Evolutionary conservation across 1,140 invertebrate species (phyloP).

Genomic region (Halictus rubicundus): DNA sequence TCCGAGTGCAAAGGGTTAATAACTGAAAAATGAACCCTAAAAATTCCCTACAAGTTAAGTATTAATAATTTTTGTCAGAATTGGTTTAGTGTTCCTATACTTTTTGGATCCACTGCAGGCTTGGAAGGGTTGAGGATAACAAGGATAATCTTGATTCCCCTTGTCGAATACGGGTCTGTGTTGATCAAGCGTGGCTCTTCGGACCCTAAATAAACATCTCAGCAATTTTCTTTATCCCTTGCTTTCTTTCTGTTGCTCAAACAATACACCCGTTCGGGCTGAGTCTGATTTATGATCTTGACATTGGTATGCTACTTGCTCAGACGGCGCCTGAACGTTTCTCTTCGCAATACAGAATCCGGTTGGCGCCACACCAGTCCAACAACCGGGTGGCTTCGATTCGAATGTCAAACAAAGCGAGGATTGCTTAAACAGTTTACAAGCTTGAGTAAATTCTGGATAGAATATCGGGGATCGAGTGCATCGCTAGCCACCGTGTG

Average conservation of each 20-base stretch:
- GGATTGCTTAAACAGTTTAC: not conserved
- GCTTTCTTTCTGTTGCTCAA: not conserved
- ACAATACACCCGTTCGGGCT: not conserved
- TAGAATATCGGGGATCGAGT: not conserved
- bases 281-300: slow-evolving; percentile 2
- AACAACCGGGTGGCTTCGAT: not conserved
- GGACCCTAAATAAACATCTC: not conserved
- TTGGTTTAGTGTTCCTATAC: too few relatives aligned
- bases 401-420: not conserved
- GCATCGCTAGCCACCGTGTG: too few relatives aligned
- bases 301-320: not conserved
- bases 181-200: not conserved
- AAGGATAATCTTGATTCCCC: not conserved
- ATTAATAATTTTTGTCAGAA: too few relatives aligned
- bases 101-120: too few relatives aligned
- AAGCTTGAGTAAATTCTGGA: not conserved
- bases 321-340: not conserved
- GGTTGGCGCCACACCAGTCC: not conserved
- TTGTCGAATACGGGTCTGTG: not conserved
- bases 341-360: not conserved
- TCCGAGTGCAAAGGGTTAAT: too few relatives aligned
- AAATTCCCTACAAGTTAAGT: too few relatives aligned
- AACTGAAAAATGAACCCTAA: too few relatives aligned
- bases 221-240: not conserved
- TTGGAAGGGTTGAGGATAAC: not conserved